Conservation (phyloP, 2,113 vertebrate genomes). For the Nibea coibor region DNA sequence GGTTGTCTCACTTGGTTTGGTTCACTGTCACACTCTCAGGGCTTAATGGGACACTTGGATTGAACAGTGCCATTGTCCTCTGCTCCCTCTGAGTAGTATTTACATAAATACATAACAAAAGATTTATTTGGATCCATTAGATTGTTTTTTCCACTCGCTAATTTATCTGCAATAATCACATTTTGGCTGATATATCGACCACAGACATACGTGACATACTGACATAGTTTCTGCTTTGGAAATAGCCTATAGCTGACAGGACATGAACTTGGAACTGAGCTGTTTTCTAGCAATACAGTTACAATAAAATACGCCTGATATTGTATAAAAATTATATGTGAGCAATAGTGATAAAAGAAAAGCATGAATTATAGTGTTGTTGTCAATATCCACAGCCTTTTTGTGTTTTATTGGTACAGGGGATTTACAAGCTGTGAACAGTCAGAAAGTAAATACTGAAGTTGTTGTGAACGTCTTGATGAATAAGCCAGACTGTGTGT, state of each 20-base stretch:
- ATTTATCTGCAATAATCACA: not conserved
- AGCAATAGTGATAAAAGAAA: not conserved
- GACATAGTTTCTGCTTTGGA: not conserved
- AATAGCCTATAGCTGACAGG: not conserved
- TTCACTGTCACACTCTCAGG: not conserved
- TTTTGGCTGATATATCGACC: not conserved
- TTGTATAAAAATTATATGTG: not conserved
- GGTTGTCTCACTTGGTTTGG: not conserved
- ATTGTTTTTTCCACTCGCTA: not conserved
- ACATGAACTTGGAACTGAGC: not conserved
- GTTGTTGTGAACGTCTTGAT: not conserved
- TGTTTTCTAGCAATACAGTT: not conserved
- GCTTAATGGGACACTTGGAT: not conserved
- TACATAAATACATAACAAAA: not conserved
- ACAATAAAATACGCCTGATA: not conserved
- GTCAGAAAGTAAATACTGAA: not conserved
- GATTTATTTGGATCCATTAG: not conserved
- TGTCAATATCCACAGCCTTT: not conserved
- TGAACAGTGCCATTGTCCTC: not conserved
- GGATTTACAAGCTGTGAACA: not conserved
- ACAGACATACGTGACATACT: too few species aligned
- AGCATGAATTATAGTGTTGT: not conserved
- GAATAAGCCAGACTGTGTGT: not conserved
- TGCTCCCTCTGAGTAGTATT: not conserved
- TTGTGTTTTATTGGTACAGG: not conserved